Evolutionary conservation across 1,140 invertebrate genomes (phyloP).

Genomic region (Bombus haemorrhoidalis): DNA sequence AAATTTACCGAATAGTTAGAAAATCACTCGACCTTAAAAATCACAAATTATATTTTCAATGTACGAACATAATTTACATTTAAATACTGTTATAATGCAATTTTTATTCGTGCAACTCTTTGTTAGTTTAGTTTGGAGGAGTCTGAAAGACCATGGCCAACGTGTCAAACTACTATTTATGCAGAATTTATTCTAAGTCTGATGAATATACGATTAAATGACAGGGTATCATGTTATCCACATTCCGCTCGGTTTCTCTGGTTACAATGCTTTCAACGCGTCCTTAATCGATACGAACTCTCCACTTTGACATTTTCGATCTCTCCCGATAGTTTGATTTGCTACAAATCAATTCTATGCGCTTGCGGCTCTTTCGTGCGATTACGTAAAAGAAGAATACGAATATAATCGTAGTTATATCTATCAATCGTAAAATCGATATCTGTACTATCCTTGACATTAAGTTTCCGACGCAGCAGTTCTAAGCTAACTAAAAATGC

Average conservation of each 20-base stretch:
- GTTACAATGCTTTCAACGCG: neutral
- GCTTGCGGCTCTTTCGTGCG: neutral
- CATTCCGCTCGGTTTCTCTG: neutral
- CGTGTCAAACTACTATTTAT: neutral
- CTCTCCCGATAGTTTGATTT: neutral
- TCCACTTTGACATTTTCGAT: neutral
- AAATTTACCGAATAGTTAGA: neutral
- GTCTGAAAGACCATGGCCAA: neutral
- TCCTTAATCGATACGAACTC: conserved; percentile 14
- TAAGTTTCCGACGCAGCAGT: neutral
- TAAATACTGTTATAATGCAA: neutral
- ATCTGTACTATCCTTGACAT: neutral
- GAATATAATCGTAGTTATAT: too few relatives aligned
- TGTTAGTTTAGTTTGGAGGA: neutral
- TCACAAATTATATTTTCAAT: neutral
- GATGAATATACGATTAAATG: conserved; percentile 12
- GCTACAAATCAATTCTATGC: too few relatives aligned
- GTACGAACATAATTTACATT: neutral
- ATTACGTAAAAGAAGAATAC: neutral
- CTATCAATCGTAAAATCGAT: neutral
- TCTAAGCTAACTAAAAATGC: too few relatives aligned
- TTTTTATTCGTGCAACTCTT: neutral
- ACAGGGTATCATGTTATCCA: conserved; percentile 23
- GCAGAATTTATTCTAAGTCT: neutral
- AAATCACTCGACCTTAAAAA: neutral